Evolutionary conservation across 2,797 vertebrate genomes (phyloP), one percentile per base, ranked within the genome.

Genomic region (Taeniopygia guttata): DNA sequence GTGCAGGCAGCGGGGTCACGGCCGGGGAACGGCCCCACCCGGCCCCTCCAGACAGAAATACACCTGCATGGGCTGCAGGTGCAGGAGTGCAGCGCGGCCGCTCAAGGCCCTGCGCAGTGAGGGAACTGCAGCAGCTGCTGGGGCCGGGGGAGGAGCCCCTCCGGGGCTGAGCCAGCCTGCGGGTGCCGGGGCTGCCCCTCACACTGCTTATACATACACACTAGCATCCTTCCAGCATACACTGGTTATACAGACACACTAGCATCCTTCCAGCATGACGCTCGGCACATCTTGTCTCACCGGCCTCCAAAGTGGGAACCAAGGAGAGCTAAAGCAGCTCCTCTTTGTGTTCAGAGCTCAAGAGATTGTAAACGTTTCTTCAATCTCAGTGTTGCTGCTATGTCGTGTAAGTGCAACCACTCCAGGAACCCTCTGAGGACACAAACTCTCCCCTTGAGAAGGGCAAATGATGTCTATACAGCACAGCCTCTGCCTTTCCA

Each of bases 281-380:
- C 67, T 38, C 55, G 51, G 16, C 55, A 4, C 4, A 0, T 9
- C 38, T 0, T 13, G 30, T 55, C 77, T 90, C 1, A 0, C 16
- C 51, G 80, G 75, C 75, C 91, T 88, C 62, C 75, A 14, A 16
- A 85, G 64, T 19, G 68, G 75, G 89, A 91, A 79, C 48, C 17
- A 16, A 56, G 88, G 54, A 67, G 63, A 81, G 13, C 23, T 59
- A 54, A 87, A 88, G 74, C 52, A 17, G 20, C n/a, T 82, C 9
- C n/a, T 89, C 48, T 46, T 76, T 13, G 3, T 60, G n/a, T 55
- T 76, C 2, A 10, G 64, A 77, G 72, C 68, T 82, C 38, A n/a
- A 43, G 55, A 70, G 49, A 22, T 5, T 11, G 46, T 23, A 36
- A 64, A 48, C n/a, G 16, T 81, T 86, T 69, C 67, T 66, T 62